These are phyloP conservation scores for Megalops cyprinoides DNA, from an alignment of 2,797 vertebrate species.

Conservation along the genomic window DNA sequence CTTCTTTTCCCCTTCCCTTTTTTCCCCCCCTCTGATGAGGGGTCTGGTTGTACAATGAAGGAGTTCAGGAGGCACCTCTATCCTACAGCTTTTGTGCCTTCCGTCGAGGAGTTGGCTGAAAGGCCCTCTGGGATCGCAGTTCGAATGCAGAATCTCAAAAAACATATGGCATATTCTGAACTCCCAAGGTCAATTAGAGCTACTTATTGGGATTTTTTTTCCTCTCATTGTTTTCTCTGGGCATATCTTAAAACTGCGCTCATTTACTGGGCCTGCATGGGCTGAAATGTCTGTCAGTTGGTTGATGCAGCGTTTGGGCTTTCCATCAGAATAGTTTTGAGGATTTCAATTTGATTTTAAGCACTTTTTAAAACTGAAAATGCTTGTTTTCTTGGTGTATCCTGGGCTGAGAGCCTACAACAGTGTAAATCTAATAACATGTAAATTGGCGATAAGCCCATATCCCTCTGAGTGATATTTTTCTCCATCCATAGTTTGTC, in stretches of 20 bases:
- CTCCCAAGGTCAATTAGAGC: conserved; percentile 86
- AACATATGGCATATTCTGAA: conserved; percentile 85
- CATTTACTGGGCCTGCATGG: background rate
- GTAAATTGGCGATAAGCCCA: conserved; percentile 91
- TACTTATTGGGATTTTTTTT: conserved; percentile 74
- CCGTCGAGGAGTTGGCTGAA: conserved; percentile 73
- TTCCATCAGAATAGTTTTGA: conserved; percentile 72
- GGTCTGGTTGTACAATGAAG: conserved; percentile 19
- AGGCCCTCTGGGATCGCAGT: conserved; percentile 77
- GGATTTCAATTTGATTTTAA: conserved; percentile 71
- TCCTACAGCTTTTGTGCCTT: conserved; percentile 57
- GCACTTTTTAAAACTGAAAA: conserved; percentile 72
- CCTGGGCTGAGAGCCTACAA: conserved; percentile 64
- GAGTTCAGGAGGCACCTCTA: conserved; percentile 29
- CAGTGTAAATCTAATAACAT: conserved; percentile 82
- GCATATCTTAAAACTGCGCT: background rate
- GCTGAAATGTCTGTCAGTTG: background rate
- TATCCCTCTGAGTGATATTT: conserved; percentile 84
- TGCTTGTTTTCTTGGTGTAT: conserved; percentile 55
- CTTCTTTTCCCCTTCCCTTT: conserved; percentile 31
- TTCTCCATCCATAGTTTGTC: conserved; percentile 88
- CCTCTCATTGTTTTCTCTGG: background rate
- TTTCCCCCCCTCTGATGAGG: conserved; percentile 48
- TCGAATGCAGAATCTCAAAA: conserved; percentile 79
- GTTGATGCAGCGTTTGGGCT: conserved; percentile 53